These are phyloP conservation scores for Protophormia terraenovae DNA, from an alignment of 2,888 invertebrate genomes.

Conservation along the genomic window DNA sequence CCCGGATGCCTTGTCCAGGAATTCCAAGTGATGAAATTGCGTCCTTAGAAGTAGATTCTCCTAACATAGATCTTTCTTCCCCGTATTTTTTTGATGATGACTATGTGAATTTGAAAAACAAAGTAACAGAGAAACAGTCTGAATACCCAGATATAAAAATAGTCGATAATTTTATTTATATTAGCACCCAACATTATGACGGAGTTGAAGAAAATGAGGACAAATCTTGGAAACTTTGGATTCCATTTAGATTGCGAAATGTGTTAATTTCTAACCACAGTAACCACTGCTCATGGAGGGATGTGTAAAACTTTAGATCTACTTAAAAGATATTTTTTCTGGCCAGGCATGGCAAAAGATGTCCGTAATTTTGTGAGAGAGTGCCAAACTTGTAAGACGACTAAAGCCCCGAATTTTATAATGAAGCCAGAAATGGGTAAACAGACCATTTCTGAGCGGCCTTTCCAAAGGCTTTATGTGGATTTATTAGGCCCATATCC, in stretches of 20 bases:
- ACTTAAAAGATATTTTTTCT: conserved; percentile 15
- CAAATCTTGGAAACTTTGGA: not conserved
- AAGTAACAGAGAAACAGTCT: not conserved
- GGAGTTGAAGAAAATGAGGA: not conserved
- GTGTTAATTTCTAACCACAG: not conserved
- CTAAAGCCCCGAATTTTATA: conserved; percentile 38
- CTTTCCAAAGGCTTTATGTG: no score
- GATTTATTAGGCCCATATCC: no score
- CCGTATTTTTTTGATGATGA: conserved; percentile 33
- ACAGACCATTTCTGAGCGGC: no score
- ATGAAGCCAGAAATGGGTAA: conserved; percentile 57
- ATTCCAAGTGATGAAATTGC: conserved; percentile 31
- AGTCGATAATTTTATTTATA: conserved; percentile 25
- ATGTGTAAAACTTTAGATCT: conserved; percentile 20
- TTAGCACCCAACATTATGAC: not conserved
- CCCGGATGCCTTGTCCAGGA: conserved; percentile 71
- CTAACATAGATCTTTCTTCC: conserved; percentile 44
- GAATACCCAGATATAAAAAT: conserved; percentile 41
- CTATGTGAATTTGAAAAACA: conserved; percentile 30
- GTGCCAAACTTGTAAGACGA: not conserved
- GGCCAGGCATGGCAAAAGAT: conserved; percentile 32
- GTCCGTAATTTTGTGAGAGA: conserved; percentile 9
- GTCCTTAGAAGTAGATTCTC: not conserved
- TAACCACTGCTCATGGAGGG: not conserved
- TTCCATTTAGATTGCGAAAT: not conserved